A percentile compares a stretch with the other conserved stretches of the same genome.
phyloP scores from a whole-genome alignment of 2,797 vertebrate species.

The Hypotaenidia philippensis region DNA sequence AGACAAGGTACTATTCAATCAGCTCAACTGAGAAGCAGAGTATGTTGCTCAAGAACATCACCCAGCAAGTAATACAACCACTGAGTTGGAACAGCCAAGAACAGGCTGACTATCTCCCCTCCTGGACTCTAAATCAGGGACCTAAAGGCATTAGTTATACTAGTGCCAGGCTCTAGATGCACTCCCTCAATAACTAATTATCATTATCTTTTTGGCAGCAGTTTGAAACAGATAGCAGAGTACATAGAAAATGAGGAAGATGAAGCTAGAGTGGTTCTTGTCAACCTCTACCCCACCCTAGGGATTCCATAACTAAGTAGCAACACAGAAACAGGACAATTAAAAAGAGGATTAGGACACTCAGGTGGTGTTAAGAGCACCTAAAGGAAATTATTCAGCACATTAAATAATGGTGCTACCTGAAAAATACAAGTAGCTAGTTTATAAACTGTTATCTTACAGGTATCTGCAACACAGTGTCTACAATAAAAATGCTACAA shows the following conservation, averaged over 20 bases:
- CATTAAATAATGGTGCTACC: background rate
- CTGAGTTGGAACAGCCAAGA: background rate
- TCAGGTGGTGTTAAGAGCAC: background rate
- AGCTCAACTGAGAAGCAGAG: background rate
- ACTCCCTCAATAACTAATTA: background rate
- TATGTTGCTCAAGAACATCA: background rate
- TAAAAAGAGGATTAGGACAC: background rate
- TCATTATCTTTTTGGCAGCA: background rate
- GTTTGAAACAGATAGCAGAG: background rate
- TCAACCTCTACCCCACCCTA: background rate
- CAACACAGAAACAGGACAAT: background rate
- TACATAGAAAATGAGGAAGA: fast-evolving
- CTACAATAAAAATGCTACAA: background rate
- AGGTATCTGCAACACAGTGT: background rate
- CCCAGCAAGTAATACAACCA: background rate
- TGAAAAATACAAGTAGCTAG: background rate
- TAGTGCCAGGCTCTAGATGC: background rate
- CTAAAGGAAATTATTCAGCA: background rate
- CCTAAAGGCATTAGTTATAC: background rate
- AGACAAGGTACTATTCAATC: background rate
- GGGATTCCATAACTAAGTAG: background rate
- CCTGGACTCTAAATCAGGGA: background rate
- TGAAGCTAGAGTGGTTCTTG: background rate
- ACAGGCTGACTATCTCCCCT: no score
- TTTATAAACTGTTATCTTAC: background rate